Base-by-base conservation (phyloP, 2,888 invertebrate genomes). In the Tetrapedia diversipes region DNA sequence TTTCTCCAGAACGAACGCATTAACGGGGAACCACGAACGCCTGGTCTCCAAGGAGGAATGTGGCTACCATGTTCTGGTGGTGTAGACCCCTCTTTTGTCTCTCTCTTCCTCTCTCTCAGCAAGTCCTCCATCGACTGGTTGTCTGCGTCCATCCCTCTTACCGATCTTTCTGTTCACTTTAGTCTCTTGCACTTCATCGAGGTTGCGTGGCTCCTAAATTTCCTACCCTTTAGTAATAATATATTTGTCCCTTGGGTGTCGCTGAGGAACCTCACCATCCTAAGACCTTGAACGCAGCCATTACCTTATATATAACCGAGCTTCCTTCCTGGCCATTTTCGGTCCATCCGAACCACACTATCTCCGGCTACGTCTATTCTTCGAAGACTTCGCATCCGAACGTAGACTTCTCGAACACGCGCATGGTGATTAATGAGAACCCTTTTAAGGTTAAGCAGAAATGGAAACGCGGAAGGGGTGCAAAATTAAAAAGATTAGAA, bases 171-270 rank as follows among this genome's bases (percentile, higher is more conserved):
- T 69, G 67, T 51, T 56, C 63, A 43, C 53, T 61, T 67, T 59
- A 64, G 77, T 70, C 84, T 79, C 87, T 81, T 70, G 82, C 84
- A 83, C 86, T 84, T 88, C 87, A 88, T 86, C 88, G 83, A 81
- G 82, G 75, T 79, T 72, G 77, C 78, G 79, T 80, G 79, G 79
- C 85, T 80, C 80, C 85, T 86, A 86, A 85, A 84, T 81, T 83
- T 85, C 85, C 83, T 85, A 86, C 88, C 89, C 86, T 88, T 90
- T 88, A 86, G 87, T 89, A 89, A 89, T 90, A 90, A 90, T 89
- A 88, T 88, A 90, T 90, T 82, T 87, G 85, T 90, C 90, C 89
- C 90, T 70, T 29, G 89, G 88, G 90, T 81, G 87, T 88, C 88
- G 86, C 89, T 89, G 84, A 86, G 77, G 80, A 88, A 86, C 83